Evolutionary conservation across 1,140 invertebrate genomes (phyloP).

Genomic region (Lordiphosa stackelbergi): DNA sequence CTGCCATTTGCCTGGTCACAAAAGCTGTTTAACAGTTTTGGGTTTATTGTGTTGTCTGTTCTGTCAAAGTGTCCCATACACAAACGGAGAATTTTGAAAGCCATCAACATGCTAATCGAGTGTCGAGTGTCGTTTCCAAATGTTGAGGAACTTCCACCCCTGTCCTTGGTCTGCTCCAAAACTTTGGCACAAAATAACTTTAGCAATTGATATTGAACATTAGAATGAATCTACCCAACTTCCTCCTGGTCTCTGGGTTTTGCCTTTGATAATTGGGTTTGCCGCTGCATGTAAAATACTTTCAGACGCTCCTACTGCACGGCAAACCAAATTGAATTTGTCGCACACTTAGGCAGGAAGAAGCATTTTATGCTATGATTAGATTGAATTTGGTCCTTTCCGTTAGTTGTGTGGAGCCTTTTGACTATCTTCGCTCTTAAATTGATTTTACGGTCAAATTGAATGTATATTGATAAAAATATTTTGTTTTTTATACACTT

Average conservation of each 20-base stretch:
- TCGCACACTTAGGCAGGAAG: conserved; percentile 42
- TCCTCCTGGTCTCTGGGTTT: neutral
- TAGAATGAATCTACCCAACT: conserved; percentile 3
- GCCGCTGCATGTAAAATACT: conserved; percentile 10
- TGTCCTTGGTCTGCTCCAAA: conserved; percentile 17
- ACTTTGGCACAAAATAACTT: conserved; percentile 18
- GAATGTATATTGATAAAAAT: neutral
- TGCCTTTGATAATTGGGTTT: conserved; percentile 46
- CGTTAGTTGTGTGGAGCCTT: conserved; percentile 6
- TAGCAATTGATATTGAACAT: conserved; percentile 43
- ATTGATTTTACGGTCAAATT: conserved; percentile 17
- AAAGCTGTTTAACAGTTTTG: conserved; percentile 41
- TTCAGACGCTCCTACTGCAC: neutral
- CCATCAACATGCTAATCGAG: conserved; percentile 38
- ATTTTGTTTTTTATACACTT: no score
- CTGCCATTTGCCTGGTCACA: conserved; percentile 49
- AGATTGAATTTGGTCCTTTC: conserved; percentile 32
- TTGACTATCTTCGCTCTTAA: conserved; percentile 4
- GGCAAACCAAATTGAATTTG: conserved; percentile 59
- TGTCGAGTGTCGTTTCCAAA: conserved; percentile 29
- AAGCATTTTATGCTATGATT: conserved; percentile 41
- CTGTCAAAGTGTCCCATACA: neutral
- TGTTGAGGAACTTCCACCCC: conserved; percentile 7
- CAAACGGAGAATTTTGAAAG: no score
- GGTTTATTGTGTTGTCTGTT: conserved; percentile 27